Evolutionary conservation across 2,113 vertebrate genomes (phyloP).

Genomic region (Chiloscyllium plagiosum): DNA sequence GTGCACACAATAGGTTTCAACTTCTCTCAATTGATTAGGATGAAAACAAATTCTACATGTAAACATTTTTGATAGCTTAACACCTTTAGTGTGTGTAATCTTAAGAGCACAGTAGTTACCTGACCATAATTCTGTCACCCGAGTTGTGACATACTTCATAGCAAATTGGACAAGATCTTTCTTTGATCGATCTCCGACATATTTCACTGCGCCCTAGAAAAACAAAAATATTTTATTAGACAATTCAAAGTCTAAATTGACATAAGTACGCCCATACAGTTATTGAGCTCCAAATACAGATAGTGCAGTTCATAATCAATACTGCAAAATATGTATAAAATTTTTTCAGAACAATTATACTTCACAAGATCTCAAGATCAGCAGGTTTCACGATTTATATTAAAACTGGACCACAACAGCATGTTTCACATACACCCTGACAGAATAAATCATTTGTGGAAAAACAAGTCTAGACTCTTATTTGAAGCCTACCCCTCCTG

Average conservation of each 20-base stretch:
- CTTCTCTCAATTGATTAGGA: not conserved
- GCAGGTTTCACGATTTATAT: not conserved
- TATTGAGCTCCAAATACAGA: not conserved
- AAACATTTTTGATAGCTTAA: not conserved
- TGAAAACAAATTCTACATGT: not conserved
- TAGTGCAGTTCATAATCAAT: not conserved
- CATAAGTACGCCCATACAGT: not conserved
- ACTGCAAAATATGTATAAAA: not conserved
- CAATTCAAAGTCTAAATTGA: not conserved
- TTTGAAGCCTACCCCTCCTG: conserved; percentile 67
- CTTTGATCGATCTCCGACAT: conserved; percentile 74
- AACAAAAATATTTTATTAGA: conserved; percentile 38
- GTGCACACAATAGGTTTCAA: not conserved
- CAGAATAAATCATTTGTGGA: not conserved
- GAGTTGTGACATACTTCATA: conserved; percentile 82
- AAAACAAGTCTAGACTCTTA: not conserved
- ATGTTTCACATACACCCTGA: not conserved
- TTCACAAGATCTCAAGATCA: not conserved
- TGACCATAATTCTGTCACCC: conserved; percentile 79
- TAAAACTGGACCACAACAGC: not conserved
- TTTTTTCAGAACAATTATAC: not conserved
- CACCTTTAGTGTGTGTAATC: not conserved
- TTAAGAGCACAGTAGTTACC: conserved; percentile 56
- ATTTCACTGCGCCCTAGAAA: conserved; percentile 79
- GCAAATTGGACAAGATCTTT: conserved; percentile 74